Percentiles rank a stretch among this genome's conserved stretches.
phyloP scores from a whole-genome alignment of 2,888 invertebrate species.

The Onthophagus sagittarius region DNA sequence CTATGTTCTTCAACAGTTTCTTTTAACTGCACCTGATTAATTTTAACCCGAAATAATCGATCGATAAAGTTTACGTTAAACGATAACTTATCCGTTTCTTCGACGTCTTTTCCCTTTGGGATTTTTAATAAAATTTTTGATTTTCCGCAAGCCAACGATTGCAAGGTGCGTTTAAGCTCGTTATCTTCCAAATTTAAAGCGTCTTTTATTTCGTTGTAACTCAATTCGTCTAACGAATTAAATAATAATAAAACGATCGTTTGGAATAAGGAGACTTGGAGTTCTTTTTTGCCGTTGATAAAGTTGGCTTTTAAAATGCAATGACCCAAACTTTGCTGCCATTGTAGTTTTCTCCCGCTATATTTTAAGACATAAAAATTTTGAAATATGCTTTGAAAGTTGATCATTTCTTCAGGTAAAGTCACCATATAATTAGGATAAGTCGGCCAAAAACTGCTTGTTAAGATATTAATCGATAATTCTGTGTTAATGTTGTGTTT shows the following conservation, averaged over 20 bases:
- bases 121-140: constrained; percentile 78
- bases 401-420: constrained; percentile 81
- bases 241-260: constrained; percentile 87
- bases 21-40: constrained; percentile 87
- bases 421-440: constrained; percentile 86
- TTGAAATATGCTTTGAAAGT: constrained; percentile 89
- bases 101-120: constrained; percentile 84
- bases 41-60: constrained; percentile 93
- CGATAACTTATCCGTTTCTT: constrained; percentile 75
- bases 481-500: constrained; percentile 57
- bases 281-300: constrained; percentile 81
- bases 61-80: constrained; percentile 86
- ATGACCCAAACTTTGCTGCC: constrained; percentile 95
- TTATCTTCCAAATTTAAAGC: constrained; percentile 89
- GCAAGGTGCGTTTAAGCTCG: constrained; percentile 86
- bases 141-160: constrained; percentile 93
- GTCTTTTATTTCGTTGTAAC: constrained; percentile 80
- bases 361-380: constrained; percentile 95
- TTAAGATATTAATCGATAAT: constrained; percentile 89
- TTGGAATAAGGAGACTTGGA: constrained; percentile 96
- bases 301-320: constrained; percentile 88
- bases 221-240: constrained; percentile 77
- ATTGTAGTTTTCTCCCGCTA: constrained; percentile 92
- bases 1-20: constrained; percentile 83
- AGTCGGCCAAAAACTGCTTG: constrained; percentile 98